These are phyloP conservation scores for Bothrops jararaca DNA, from an alignment of 2,113 vertebrate species.

Conservation along the genomic window DNA sequence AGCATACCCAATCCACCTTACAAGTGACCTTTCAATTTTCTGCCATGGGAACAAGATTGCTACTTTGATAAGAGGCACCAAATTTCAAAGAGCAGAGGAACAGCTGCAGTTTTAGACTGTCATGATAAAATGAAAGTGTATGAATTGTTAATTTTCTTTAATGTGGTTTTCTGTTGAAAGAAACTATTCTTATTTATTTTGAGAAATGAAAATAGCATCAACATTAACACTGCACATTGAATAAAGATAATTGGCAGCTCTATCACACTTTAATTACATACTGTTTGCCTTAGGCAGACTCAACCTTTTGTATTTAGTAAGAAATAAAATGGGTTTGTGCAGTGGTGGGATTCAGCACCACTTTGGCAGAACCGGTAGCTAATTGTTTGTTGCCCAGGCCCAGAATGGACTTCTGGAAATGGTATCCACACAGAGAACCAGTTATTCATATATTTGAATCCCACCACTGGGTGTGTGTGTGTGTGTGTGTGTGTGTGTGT, in stretches of 20 bases:
- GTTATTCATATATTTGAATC: no score
- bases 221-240: not conserved
- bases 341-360: no score
- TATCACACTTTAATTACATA: not conserved
- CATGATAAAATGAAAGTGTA: slow-evolving; percentile 24
- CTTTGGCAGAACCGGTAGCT: no score
- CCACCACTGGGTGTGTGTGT: not conserved
- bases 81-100: slow-evolving; percentile 36
- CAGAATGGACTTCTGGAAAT: no score
- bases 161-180: not conserved
- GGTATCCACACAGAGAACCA: no score
- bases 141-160: slow-evolving; percentile 30
- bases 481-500: not conserved
- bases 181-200: slow-evolving; percentile 11
- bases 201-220: not conserved
- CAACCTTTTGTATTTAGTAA: not conserved
- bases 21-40: slow-evolving; percentile 43
- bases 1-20: slow-evolving; percentile 24
- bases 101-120: not conserved
- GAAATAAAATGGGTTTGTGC: not conserved
- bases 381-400: no score
- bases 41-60: slow-evolving; percentile 34
- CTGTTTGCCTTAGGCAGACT: not conserved
- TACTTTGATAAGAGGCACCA: slow-evolving; percentile 20
- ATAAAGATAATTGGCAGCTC: not conserved